Evolutionary conservation across 1,140 invertebrate species (phyloP).

Genomic region (Drosophila gunungcola): DNA sequence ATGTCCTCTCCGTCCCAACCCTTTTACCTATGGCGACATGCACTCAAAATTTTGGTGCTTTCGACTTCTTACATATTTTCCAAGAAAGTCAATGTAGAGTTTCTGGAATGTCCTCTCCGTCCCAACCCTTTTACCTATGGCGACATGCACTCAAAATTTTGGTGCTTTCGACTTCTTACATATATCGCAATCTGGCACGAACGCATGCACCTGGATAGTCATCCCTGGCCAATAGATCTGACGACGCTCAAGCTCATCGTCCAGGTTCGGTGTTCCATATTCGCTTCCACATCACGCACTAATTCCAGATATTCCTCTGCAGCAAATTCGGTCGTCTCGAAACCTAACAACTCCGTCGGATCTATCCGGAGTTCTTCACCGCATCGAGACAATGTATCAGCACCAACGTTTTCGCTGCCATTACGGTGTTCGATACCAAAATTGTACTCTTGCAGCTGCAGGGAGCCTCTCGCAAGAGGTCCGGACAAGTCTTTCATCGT

Average conservation of each 20-base stretch:
- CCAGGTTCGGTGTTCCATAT: not conserved
- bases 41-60: not conserved
- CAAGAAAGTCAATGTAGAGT: not conserved
- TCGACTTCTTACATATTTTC: not conserved
- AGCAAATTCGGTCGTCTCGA: not conserved
- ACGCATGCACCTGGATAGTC: too few species aligned
- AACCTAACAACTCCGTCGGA: not conserved
- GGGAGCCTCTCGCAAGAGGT: not conserved
- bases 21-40: not conserved
- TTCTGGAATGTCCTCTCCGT: constrained; percentile 1
- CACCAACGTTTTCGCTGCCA: too few species aligned
- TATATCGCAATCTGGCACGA: too few species aligned
- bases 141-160: not conserved
- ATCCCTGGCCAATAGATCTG: too few species aligned
- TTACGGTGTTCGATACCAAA: too few species aligned
- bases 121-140: not conserved
- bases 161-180: too few species aligned
- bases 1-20: not conserved
- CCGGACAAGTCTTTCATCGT: constrained; percentile 6
- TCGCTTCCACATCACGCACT: not conserved
- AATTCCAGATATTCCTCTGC: not conserved
- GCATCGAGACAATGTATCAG: too few species aligned
- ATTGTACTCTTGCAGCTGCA: not conserved
- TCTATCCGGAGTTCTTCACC: too few species aligned
- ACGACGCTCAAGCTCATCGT: too few species aligned